phyloP scores from a whole-genome alignment of 2,797 vertebrate species.

The Anguilla marmorata region DNA sequence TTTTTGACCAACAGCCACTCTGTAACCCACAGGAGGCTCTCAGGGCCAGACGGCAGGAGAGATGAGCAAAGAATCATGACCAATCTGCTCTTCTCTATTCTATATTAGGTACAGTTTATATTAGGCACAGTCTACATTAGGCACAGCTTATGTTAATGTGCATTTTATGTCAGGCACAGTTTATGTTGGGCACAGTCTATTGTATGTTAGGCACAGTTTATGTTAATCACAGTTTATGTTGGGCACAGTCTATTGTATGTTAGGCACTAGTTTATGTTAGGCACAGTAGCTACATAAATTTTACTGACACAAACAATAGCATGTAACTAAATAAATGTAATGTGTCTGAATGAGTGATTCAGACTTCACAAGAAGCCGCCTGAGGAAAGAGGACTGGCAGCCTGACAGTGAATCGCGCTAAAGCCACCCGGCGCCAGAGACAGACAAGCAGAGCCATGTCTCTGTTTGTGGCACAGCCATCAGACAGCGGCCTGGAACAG shows the following conservation, averaged over 20 bases:
- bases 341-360: background rate
- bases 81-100: background rate
- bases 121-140: background rate
- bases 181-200: too few relatives aligned
- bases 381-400: background rate
- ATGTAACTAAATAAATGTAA: background rate
- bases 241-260: too few relatives aligned
- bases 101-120: background rate
- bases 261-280: background rate
- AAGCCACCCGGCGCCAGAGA: background rate
- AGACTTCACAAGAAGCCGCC: background rate
- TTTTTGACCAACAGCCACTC: background rate
- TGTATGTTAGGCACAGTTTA: too few relatives aligned
- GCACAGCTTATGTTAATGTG: too few relatives aligned
- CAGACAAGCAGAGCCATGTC: background rate
- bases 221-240: too few relatives aligned
- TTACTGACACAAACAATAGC: background rate
- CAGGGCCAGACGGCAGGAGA: background rate
- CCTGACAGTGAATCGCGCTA: background rate
- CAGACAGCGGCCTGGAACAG: background rate
- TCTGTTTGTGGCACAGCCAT: too few relatives aligned
- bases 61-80: background rate
- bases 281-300: too few relatives aligned
- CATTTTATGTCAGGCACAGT: too few relatives aligned
- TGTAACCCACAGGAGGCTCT: background rate